These are phyloP conservation scores for Misgurnus anguillicaudatus DNA, from an alignment of 2,113 vertebrate genomes.

Conservation along the genomic window DNA sequence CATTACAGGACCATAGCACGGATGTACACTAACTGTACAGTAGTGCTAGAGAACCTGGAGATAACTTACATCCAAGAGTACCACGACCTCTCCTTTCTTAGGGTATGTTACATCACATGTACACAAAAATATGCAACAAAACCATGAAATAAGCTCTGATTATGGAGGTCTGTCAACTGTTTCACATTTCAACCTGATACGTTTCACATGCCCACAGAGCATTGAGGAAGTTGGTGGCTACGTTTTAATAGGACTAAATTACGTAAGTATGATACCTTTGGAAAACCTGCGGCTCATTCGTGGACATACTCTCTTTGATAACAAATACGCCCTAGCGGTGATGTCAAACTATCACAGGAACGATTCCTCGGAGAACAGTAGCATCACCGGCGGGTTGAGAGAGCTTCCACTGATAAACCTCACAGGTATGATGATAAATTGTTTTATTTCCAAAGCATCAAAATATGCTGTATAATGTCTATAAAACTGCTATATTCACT, in stretches of 20 bases:
- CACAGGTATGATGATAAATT: constrained; percentile 71
- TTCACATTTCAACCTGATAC: too few species aligned
- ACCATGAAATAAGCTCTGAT: neutral
- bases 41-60: constrained; percentile 92
- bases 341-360: constrained; percentile 81
- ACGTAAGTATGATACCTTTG: constrained; percentile 78
- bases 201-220: constrained; percentile 66
- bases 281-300: constrained; percentile 87
- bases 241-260: constrained; percentile 88
- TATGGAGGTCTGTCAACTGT: too few species aligned
- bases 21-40: constrained; percentile 87
- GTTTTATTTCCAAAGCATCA: neutral
- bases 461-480: neutral
- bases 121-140: neutral
- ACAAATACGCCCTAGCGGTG: constrained; percentile 78
- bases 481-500: neutral
- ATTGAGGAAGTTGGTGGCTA: constrained; percentile 93
- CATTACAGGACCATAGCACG: constrained; percentile 84
- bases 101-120: constrained; percentile 67
- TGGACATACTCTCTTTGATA: constrained; percentile 84
- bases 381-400: constrained; percentile 72
- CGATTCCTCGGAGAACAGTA: constrained; percentile 38
- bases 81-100: constrained; percentile 86
- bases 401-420: constrained; percentile 81
- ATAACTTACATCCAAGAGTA: constrained; percentile 82